Evolutionary conservation across 2,888 invertebrate genomes (phyloP), one percentile per base, ranked within the genome.

Genomic region (Eremobia ochroleuca): DNA sequence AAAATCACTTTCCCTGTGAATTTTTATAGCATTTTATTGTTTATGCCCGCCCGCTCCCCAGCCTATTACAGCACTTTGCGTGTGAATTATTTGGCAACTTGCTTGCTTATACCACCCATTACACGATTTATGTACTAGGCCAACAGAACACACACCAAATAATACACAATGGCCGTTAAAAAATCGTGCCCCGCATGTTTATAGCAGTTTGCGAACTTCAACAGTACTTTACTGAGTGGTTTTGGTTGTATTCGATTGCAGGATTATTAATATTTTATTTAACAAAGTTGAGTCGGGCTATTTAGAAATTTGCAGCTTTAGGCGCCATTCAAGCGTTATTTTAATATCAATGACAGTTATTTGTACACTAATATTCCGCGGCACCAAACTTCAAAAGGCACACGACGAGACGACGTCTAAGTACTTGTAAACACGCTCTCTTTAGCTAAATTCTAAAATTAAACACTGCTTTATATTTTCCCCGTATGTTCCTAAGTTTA

Each of bases 41-140:
- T 96, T 94, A 94, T 94, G 90, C 91, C 82, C 92, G 87, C 90
- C 89, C 90, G 52, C 52, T 55, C 91, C 89, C 84, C 88, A 86
- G 89, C 89, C 94, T 94, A 94, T 95, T 94, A 94, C 90, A 92
- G 93, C 92, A 92, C 93, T 95, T 94, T 93, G 88, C 88, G 92
- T 89, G 94, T 96, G 95, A 96, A 94, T 95, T 96, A 96, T 96
- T 95, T 93, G 93, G 93, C 93, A 94, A 94, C 92, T 93, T 91
- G 92, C 92, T 90, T 83, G 89, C 89, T 81, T 89, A 89, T 89
- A 90, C 89, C 89, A 87, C 92, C 94, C 95, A 93, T 94, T 95
- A 94, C 89, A 84, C 91, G 93, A 96, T 95, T 95, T 95, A 95
- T 94, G 91, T 89, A 91, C 90, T 90, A 79, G 87, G 87, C 84